phyloP scores from a whole-genome alignment of 2,888 invertebrate genomes.

The Scelioninae gen. 1 region DNA sequence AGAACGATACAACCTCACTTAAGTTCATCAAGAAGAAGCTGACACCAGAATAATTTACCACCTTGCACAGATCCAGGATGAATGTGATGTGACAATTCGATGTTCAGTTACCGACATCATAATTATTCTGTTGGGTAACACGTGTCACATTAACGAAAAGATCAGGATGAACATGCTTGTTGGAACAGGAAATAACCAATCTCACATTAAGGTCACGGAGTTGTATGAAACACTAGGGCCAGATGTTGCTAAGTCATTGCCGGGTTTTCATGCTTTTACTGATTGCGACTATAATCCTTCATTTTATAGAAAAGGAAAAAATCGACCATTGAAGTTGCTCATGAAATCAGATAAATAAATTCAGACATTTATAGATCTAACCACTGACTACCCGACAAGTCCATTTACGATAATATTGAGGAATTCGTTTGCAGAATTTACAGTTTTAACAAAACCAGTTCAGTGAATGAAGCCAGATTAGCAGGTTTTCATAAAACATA shows the following conservation, averaged over 20 bases:
- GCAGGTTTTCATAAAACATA: background rate
- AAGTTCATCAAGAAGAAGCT: too few relatives aligned
- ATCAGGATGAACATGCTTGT: constrained; percentile 8
- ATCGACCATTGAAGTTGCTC: too few relatives aligned
- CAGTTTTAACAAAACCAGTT: background rate
- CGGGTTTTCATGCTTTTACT: constrained; percentile 37
- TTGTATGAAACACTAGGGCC: background rate
- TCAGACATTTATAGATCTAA: constrained; percentile 35
- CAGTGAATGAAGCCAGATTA: constrained; percentile 19
- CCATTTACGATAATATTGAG: constrained; percentile 1
- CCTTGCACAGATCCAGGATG: constrained; percentile 72
- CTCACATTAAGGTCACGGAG: background rate
- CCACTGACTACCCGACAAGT: constrained; percentile 13
- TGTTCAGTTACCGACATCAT: constrained; percentile 74
- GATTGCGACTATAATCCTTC: constrained; percentile 69
- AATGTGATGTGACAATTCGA: constrained; percentile 71
- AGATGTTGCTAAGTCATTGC: background rate
- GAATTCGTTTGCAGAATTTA: constrained; percentile 31
- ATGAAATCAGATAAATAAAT: constrained; percentile 37
- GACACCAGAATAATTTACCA: constrained; percentile 4
- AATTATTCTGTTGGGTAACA: constrained; percentile 71
- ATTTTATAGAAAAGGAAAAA: constrained; percentile 70
- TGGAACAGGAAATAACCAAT: constrained; percentile 9
- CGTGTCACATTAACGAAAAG: constrained; percentile 14
- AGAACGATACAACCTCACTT: constrained; percentile 21